Conservation (phyloP, 2,888 invertebrate species). For the Drosophila parthenogenetica region DNA sequence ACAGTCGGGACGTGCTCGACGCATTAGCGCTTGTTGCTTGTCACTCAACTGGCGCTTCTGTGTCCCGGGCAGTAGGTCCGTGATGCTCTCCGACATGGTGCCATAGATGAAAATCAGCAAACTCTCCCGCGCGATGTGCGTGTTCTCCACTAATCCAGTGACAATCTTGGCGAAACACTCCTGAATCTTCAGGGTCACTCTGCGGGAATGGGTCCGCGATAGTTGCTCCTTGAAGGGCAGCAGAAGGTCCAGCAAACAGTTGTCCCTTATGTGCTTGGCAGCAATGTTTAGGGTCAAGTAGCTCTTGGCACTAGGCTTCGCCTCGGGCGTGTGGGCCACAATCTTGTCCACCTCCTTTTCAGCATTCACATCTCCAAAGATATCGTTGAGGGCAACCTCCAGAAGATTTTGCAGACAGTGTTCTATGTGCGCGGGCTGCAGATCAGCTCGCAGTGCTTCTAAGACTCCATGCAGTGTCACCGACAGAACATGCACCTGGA, state of each 20-base stretch:
- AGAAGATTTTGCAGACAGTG: conserved; percentile 90
- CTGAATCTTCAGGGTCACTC: conserved; percentile 91
- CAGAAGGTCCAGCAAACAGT: conserved; percentile 91
- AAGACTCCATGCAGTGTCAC: conserved; percentile 95
- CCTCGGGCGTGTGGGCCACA: conserved; percentile 92
- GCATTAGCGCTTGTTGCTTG: conserved; percentile 84
- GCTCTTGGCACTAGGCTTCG: conserved; percentile 93
- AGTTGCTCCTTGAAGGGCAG: conserved; percentile 93
- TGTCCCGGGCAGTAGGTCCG: conserved; percentile 87
- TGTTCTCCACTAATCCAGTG: conserved; percentile 93
- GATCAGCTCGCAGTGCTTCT: conserved; percentile 89
- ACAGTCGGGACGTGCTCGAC: conserved; percentile 89
- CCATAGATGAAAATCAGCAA: conserved; percentile 93
- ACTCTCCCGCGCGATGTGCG: conserved; percentile 89
- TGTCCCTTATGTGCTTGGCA: conserved; percentile 91
- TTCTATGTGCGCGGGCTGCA: conserved; percentile 92
- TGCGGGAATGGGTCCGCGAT: conserved; percentile 91
- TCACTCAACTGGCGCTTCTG: conserved; percentile 85
- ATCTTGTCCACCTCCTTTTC: conserved; percentile 96
- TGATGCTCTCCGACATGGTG: conserved; percentile 92
- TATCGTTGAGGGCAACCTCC: conserved; percentile 93
- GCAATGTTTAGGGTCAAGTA: conserved; percentile 93
- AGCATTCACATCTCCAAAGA: conserved; percentile 94
- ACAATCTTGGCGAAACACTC: conserved; percentile 92
- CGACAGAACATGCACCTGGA: conserved; percentile 96